Percentiles rank a stretch among this genome's conserved stretches.
Conservation (phyloP, 2,797 vertebrate genomes). For the Alauda arvensis region DNA sequence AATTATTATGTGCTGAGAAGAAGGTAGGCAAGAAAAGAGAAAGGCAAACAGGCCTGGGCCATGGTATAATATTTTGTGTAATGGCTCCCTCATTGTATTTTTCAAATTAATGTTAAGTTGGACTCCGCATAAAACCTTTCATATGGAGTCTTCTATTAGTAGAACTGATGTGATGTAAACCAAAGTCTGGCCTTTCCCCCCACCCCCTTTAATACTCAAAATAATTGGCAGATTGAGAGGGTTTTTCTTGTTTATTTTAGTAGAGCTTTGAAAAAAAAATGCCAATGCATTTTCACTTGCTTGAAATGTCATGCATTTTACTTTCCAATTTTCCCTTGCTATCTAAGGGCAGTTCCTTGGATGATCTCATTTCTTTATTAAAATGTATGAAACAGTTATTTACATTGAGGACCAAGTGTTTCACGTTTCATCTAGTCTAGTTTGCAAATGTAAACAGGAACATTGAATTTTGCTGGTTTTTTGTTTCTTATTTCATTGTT, state of each 20-base stretch:
- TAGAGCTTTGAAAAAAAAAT: slow-evolving; percentile 16
- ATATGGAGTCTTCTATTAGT: neutral
- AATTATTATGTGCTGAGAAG: neutral
- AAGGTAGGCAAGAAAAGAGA: neutral
- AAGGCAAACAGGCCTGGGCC: neutral
- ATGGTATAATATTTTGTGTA: neutral
- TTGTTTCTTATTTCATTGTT: neutral
- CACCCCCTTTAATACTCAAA: neutral
- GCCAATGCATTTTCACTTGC: slow-evolving; percentile 19
- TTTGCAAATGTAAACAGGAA: neutral
- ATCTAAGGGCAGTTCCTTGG: slow-evolving; percentile 5
- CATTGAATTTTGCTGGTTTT: neutral
- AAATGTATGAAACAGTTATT: slow-evolving; percentile 24
- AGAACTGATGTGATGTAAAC: neutral
- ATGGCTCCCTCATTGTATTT: neutral
- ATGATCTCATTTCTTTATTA: slow-evolving; percentile 16
- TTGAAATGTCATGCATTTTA: slow-evolving; percentile 8
- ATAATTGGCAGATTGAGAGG: neutral
- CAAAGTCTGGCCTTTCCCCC: neutral
- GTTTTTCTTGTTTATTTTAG: neutral
- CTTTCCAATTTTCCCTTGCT: neutral
- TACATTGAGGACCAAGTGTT: neutral
- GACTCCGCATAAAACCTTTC: neutral
- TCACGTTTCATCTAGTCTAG: neutral
- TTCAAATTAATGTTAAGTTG: neutral